Percentiles rank a stretch among this genome's conserved stretches.
These are phyloP conservation scores for Heterochromis multidens DNA, from an alignment of 2,113 vertebrate species.

Conservation along the genomic window DNA sequence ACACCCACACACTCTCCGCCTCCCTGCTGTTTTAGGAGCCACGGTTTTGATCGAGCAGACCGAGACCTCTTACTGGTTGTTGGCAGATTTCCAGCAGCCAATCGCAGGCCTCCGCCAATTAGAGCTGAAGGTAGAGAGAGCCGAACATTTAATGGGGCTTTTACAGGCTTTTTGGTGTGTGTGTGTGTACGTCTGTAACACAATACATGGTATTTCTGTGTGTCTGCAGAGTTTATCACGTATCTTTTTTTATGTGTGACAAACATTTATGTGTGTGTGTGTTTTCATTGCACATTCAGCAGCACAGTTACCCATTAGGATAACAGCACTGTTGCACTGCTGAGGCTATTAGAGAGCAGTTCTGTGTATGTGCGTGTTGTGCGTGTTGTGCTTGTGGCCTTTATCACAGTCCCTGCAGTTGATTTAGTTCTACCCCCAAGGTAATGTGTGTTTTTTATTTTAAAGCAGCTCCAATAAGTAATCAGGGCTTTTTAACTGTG, in stretches of 20 bases:
- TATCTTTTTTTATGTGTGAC: not conserved
- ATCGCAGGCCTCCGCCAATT: constrained; percentile 58
- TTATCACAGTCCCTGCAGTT: not conserved
- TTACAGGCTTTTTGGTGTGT: constrained; percentile 3
- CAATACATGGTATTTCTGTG: not conserved
- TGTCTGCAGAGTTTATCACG: not conserved
- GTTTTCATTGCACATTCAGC: not conserved
- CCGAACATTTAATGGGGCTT: constrained; percentile 9
- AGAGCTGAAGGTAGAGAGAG: not conserved
- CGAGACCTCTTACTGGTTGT: constrained; percentile 59
- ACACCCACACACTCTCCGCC: constrained; percentile 20
- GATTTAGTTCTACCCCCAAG: constrained; percentile 10
- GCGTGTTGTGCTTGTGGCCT: not conserved
- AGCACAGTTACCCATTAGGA: constrained; percentile 6
- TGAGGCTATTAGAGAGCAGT: not conserved
- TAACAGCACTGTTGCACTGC: not conserved
- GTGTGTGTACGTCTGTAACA: not conserved
- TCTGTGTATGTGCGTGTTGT: not conserved
- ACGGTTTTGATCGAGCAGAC: constrained; percentile 27
- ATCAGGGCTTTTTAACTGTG: not conserved
- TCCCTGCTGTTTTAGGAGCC: constrained; percentile 59
- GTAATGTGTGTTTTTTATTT: not conserved
- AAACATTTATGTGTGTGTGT: not conserved
- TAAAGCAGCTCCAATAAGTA: not conserved
- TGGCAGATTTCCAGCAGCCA: constrained; percentile 67